Evolutionary conservation across 2,888 invertebrate species (phyloP).

Genomic region (Lymantria monacha): DNA sequence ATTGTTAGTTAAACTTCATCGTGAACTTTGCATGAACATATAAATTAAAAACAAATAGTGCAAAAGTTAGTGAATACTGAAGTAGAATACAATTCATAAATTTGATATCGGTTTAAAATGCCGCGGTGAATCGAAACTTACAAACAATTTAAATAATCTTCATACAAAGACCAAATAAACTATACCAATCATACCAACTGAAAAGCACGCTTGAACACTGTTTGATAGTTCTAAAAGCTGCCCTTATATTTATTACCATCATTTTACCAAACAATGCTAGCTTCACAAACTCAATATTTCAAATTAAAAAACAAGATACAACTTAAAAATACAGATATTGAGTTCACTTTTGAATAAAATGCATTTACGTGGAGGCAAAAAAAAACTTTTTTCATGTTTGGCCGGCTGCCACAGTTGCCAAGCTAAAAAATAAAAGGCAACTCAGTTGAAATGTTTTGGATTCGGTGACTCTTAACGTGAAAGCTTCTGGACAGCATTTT

Average conservation of each 20-base stretch:
- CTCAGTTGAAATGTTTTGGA: conserved; percentile 59
- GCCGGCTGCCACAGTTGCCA: conserved; percentile 62
- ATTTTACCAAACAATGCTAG: conserved; percentile 68
- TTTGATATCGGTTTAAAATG: too few relatives aligned
- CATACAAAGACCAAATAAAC: conserved; percentile 8
- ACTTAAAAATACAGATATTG: conserved; percentile 34
- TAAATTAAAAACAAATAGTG: too few relatives aligned
- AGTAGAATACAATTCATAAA: too few relatives aligned
- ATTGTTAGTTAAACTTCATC: too few relatives aligned
- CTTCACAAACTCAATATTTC: conserved; percentile 39
- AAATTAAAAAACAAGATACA: conserved; percentile 16
- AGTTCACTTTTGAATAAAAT: conserved; percentile 28
- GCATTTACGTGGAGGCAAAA: conserved; percentile 13
- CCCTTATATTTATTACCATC: conserved; percentile 71
- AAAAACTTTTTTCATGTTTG: conserved; percentile 48
- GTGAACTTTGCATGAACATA: too few relatives aligned
- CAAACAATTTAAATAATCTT: background rate
- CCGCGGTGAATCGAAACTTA: too few relatives aligned
- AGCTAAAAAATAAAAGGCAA: conserved; percentile 66
- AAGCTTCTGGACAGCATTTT: conserved; percentile 9
- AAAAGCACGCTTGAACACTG: conserved; percentile 19
- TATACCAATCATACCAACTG: conserved; percentile 13
- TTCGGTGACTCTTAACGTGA: conserved; percentile 45
- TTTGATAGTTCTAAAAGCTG: conserved; percentile 60
- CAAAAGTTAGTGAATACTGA: too few relatives aligned